Evolutionary conservation across 2,113 vertebrate genomes (phyloP), one percentile per base, ranked within the genome.

Genomic region (Panthera uncia): DNA sequence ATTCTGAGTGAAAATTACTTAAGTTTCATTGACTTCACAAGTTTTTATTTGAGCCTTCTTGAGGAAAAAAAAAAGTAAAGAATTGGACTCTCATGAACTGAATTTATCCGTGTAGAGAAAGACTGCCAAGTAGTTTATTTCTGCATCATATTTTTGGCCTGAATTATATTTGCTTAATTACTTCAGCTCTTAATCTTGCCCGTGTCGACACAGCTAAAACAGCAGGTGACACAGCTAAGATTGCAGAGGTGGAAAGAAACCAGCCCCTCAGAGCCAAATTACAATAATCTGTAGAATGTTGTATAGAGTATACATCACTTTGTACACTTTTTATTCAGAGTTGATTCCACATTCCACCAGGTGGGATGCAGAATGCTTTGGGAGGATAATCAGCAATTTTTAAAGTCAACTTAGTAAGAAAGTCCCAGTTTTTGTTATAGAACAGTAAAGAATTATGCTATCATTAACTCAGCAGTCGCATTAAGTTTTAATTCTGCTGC

Each of bases 141-240:
- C 82, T 93, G 41, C n/a, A 73, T 66, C 73, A 84, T 73, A 92
- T 41, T 95, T 92, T 92, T 96, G 97, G 69, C 95, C 71, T 95
- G 89, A 80, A 71, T 96, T 97, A 68, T 95, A 73, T 95, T 93
- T 95, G 65, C 52, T 31, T 95, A 83, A 95, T 96, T 95, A 96
- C 89, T 95, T 95, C 15, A 65, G 76, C 79, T 89, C 79, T 97
- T 82, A 78, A n/a, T 88, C 95, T 95, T 96, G 63, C 79, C 95
- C 68, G 3, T 80, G 86, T 97, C 18, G 33, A 94, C 92, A 84
- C 61, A 97, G 86, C 86, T 78, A 84, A 80, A 95, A 38, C 91
- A 95, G 84, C 82, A 88, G 87, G 94, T 45, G 21, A 83, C 48
- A 31, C 52, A 52, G 36, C 14, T 3, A 4, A 92, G 84, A 89